Conservation (phyloP, 2,888 invertebrate genomes). For the Brenthis daphne region DNA sequence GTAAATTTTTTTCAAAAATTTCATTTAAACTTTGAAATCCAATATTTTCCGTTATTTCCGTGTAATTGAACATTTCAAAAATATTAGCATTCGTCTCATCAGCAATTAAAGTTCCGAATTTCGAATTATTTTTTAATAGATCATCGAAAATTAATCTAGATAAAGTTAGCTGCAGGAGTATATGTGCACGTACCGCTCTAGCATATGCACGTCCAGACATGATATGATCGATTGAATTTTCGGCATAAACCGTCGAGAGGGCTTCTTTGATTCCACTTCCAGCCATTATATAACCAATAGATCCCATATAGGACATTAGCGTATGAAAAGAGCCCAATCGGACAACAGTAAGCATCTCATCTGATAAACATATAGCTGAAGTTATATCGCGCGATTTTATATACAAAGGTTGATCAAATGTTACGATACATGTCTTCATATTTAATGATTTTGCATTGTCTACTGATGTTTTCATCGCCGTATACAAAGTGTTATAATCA, state of each 20-base stretch:
- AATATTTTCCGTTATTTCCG: constrained; percentile 24
- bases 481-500: constrained; percentile 28
- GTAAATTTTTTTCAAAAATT: constrained; percentile 25
- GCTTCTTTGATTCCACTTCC: constrained; percentile 36
- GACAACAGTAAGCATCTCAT: constrained; percentile 26
- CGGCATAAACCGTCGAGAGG: constrained; percentile 32
- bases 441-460: constrained; percentile 24
- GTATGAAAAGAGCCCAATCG: constrained; percentile 29
- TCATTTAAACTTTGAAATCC: background rate
- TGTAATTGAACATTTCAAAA: constrained; percentile 36
- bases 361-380: constrained; percentile 25
- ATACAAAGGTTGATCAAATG: constrained; percentile 11
- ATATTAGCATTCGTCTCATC: constrained; percentile 24
- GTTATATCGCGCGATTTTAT: constrained; percentile 29
- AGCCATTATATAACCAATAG: constrained; percentile 32
- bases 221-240: constrained; percentile 29
- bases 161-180: constrained; percentile 28
- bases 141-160: constrained; percentile 30
- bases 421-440: constrained; percentile 28
- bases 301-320: constrained; percentile 31
- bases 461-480: constrained; percentile 22
- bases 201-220: constrained; percentile 30
- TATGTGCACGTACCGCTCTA: constrained; percentile 31
- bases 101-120: constrained; percentile 18
- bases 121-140: constrained; percentile 24